Evolutionary conservation across 2,888 invertebrate species (phyloP).

Genomic region (Empis livida): DNA sequence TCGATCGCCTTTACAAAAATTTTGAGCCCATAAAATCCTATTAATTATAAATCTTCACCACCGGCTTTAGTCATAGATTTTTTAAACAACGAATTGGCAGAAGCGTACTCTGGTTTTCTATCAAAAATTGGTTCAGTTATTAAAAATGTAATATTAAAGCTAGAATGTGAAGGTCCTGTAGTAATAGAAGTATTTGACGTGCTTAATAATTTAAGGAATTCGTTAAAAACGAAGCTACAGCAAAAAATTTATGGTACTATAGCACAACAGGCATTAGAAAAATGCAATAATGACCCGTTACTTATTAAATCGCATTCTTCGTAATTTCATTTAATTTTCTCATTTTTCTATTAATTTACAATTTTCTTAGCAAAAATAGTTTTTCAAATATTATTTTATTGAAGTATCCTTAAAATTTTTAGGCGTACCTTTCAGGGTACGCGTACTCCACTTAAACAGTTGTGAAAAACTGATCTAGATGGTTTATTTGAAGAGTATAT

Average conservation of each 20-base stretch:
- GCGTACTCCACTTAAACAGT: too few species aligned
- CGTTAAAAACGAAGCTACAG: conserved; percentile 1
- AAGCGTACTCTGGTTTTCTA: conserved; percentile 2
- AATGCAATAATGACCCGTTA: conserved; percentile 1
- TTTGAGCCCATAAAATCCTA: not conserved
- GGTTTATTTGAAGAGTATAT: conserved; percentile 1
- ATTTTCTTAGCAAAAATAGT: too few species aligned
- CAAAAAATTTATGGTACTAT: not conserved
- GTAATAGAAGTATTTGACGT: conserved; percentile 4
- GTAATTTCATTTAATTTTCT: too few species aligned
- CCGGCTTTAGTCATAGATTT: conserved; percentile 4
- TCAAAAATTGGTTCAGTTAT: not conserved
- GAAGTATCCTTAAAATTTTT: too few species aligned
- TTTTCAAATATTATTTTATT: too few species aligned
- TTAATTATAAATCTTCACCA: not conserved
- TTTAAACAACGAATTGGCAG: conserved; percentile 5
- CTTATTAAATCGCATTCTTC: too few species aligned
- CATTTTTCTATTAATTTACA: too few species aligned
- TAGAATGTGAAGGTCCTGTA: conserved; percentile 3
- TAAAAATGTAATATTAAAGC: conserved; percentile 5
- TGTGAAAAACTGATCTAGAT: not conserved
- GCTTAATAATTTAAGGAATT: conserved; percentile 1
- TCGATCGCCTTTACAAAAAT: conserved; percentile 1
- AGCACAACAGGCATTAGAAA: not conserved
- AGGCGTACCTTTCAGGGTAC: too few species aligned